Evolutionary conservation across 2,888 invertebrate species (phyloP), one percentile per base, ranked within the genome.

Genomic region (Pimpla rufipes): DNA sequence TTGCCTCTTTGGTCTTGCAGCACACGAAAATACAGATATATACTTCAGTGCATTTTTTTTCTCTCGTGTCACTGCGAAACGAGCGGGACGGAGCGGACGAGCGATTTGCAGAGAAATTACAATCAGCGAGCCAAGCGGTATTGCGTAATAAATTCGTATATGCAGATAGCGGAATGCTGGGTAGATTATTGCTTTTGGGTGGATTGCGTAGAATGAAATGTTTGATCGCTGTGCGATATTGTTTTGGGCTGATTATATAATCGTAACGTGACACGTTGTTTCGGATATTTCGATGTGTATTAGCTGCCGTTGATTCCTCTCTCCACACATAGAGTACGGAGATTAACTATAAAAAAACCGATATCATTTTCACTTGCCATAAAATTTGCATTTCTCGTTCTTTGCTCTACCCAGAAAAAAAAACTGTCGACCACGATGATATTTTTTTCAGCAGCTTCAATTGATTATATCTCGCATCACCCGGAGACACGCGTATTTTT

Each of bases 21-120:
- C 21, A 21, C 55, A 23, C 68, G 52, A 79, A 78, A 74, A 70
- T 52, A 64, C 45, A 68, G 37, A 75, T 59, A 57, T 62, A 70
- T 35, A 57, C 57, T 57, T 29, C 2, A 13, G 13, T 45, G 42
- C 67, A n/a, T 37, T 45, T 57, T 67, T 66, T 23, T 55, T 57
- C 37, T 21, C 45, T 37, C 16, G 45, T 4, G 50, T 21, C 23
- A 7, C 47, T 42, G 40, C 13, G 64, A 42, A 64, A 79, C 50
- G 52, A 71, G 40, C 5, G 42, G 6, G 18, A 21, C 10, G 64
- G 40, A 16, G 37, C 21, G 64, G 21, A 21, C 21, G 11, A 21
- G 10, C 21, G 64, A 64, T 42, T 64, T 64, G 18, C 11, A 42
- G 13, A 64, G 64, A 21, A 64, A 64, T 62, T 62, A 62, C 62